Evolutionary conservation across 2,888 invertebrate species (phyloP), one percentile per base, ranked within the genome.

Genomic region (Cristatella mucedo): DNA sequence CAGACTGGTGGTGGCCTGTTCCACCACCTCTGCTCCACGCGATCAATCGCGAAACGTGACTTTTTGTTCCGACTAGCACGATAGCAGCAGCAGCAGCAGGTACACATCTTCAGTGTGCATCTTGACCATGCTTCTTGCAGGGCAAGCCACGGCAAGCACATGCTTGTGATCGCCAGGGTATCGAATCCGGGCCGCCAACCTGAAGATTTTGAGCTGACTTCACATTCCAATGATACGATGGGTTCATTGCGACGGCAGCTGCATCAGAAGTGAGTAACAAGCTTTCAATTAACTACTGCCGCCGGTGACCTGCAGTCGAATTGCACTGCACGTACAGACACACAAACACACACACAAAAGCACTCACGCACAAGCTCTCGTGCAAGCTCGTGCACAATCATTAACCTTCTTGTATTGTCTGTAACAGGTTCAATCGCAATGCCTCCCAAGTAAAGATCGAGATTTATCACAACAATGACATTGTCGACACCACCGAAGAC

Each of bases 141-240:
- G 57, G 84, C 87, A 7, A 82, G 82, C 49, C 76, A 86, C 46
- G 91, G 91, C 41, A 82, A 87, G 66, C 82, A 87, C 61, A 76
- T 86, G 61, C 76, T 79, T 39, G 72, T 91, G 46, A 76, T 82
- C 53, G 79, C 91, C 56, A 74, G 89, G 55, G 78, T 91, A 70
- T 80, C 83, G 65, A 77, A 81, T 67, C 81, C 82, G 47, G 81
- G 81, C 9, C 79, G 82, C 52, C 59, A 59, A 45, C 51, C 53
- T 38, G 91, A 93, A 48, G 91, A 93, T 58, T 73, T 87, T 52
- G 91, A 93, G 63, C 70, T 93, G 44, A 80, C 77, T 61, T 85
- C 89, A 32, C 93, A 93, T 68, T 82, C 81, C 44, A 91, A 93
- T 65, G 89, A 93, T 62, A 89, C 89, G 2, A 71, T 93, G 51